phyloP scores from a whole-genome alignment of 2,888 invertebrate genomes.

The Elysia crispata region DNA sequence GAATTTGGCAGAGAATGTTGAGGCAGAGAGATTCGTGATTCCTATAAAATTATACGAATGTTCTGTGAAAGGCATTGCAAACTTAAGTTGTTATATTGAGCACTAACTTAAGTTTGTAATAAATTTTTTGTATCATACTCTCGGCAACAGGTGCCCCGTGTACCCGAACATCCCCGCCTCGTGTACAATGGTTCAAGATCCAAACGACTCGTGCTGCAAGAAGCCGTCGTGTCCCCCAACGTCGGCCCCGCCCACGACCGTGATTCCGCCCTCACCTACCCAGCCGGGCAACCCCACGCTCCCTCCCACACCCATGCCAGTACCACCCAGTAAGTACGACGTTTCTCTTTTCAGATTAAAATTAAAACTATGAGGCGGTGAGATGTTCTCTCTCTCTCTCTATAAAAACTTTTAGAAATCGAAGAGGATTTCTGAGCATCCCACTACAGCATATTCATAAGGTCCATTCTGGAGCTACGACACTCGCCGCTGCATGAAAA shows the following conservation, averaged over 20 bases:
- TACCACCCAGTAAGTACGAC: conserved; percentile 36
- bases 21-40: too few relatives aligned
- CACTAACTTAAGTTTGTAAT: too few relatives aligned
- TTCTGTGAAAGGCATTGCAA: too few relatives aligned
- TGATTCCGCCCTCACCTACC: conserved; percentile 41
- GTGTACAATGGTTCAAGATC: conserved; percentile 61
- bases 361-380: not conserved
- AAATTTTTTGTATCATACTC: too few relatives aligned
- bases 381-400: not conserved
- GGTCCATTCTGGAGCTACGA: too few relatives aligned
- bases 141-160: conserved; percentile 57
- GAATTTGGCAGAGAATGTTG: too few relatives aligned
- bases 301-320: conserved; percentile 38
- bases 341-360: not conserved
- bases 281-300: conserved; percentile 13
- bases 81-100: too few relatives aligned
- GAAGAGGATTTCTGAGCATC: too few relatives aligned
- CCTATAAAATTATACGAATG: too few relatives aligned
- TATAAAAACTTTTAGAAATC: too few relatives aligned
- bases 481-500: too few relatives aligned
- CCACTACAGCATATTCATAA: too few relatives aligned
- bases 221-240: conserved; percentile 57
- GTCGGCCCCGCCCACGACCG: conserved; percentile 54
- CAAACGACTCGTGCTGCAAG: conserved; percentile 63
- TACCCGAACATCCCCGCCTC: conserved; percentile 58